Evolutionary conservation across 2,888 invertebrate species (phyloP), one percentile per base, ranked within the genome.

Genomic region (Lasioglossum morio): DNA sequence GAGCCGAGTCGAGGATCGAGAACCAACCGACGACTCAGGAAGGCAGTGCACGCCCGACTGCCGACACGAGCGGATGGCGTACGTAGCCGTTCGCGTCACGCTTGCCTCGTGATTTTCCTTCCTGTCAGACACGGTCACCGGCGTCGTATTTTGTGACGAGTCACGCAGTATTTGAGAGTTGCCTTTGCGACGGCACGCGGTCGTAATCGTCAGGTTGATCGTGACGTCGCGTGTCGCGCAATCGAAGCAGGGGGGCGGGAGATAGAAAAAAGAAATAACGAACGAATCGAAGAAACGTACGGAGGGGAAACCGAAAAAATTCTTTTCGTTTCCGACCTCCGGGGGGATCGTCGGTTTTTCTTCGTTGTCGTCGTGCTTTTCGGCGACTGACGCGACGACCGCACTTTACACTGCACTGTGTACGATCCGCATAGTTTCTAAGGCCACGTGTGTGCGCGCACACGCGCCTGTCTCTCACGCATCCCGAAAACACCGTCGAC

Each of bases 11-110:
- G 91, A 91, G 92, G 92, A 90, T 91, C 90, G 91, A 87, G 92
- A 88, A 86, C 87, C 87, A 87, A 86, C 88, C 89, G 88, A 84
- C 88, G 89, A 86, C 88, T 88, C 85, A 83, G 88, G 87, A 91
- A 92, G 93, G 91, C 94, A 95, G 95, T 95, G 95, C 94, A 94
- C 94, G 95, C 95, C 94, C 94, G 95, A 94, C 95, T 94, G 95
- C 94, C 94, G 94, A 95, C 93, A 93, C 94, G 94, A 95, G 93
- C 92, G 95, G 94, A 94, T 93, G 94, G 94, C 86, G 93, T 91
- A 92, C 92, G 92, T 91, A 89, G 81, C 83, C 81, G 87, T 90
- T 92, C 90, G 89, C 91, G 88, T 89, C 83, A 88, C 88, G 83
- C 87, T 91, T 86, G 84, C 89, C 90, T 90, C 90, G 91, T 93